Percentiles rank a stretch among this genome's conserved stretches.
phyloP scores from a whole-genome alignment of 2,888 invertebrate genomes.

The Caenorhabditis doughertyi region DNA sequence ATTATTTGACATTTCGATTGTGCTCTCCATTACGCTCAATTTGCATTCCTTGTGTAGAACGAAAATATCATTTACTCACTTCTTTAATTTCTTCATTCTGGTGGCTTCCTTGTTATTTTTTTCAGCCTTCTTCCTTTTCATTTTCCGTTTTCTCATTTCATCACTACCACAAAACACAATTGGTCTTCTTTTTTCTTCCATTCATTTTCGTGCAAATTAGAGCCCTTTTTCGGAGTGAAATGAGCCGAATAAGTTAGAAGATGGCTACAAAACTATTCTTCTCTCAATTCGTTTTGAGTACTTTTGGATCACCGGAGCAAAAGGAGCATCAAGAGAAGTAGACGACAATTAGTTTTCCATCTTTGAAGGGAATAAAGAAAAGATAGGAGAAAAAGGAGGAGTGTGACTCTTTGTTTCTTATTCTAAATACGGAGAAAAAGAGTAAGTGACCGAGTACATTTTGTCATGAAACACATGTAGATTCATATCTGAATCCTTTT shows the following conservation, averaged over 20 bases:
- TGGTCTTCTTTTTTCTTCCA: not conserved
- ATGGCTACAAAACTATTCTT: not conserved
- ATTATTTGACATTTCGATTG: not conserved
- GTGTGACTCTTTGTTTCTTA: conserved; percentile 27
- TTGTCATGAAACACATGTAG: not conserved
- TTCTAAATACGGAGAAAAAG: not conserved
- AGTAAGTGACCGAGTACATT: conserved; percentile 6
- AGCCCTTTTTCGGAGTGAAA: conserved; percentile 6
- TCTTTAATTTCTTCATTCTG: not conserved
- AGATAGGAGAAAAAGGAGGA: not conserved
- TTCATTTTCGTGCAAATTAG: conserved; percentile 7
- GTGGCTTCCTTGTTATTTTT: conserved; percentile 12
- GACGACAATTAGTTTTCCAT: conserved; percentile 29
- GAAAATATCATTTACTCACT: conserved; percentile 4
- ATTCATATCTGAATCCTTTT: not conserved
- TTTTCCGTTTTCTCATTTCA: not conserved
- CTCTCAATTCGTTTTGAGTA: not conserved
- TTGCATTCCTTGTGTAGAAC: conserved; percentile 7
- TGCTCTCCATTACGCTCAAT: conserved; percentile 8
- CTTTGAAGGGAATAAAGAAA: not conserved
- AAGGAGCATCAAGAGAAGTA: conserved; percentile 6
- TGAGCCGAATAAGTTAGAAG: conserved; percentile 8
- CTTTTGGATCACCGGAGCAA: conserved; percentile 22
- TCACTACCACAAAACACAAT: conserved; percentile 7
- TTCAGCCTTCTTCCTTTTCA: not conserved